Base-by-base conservation (phyloP, 92 coral and sea anemone species). In the Palythoa grandiflora region DNA sequence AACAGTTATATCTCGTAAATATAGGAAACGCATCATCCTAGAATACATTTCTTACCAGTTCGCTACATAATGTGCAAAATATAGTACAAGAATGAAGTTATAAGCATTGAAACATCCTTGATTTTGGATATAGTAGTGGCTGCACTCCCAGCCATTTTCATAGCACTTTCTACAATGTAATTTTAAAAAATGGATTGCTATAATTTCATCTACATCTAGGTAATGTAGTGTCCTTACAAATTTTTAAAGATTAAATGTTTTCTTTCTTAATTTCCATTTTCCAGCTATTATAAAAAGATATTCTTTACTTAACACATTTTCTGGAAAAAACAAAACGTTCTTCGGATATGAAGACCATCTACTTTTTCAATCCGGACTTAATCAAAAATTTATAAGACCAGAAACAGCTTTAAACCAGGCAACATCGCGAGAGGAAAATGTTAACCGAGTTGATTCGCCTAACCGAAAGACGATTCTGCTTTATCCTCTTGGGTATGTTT, bases 391-490 rank as follows among this genome's bases (percentile, higher is more conserved):
- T 1, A 40, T 73, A 15, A 73, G 78, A 10, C 78, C 57, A 73
- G 54, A 73, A 5, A 44, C 2, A 39, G 20, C 9, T 73, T 14
- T 73, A 51, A 73, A 73, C 55, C 57, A 50, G 78, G 78, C 35
- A 10, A 73, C 78, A n/a, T 73, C 51, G 53, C 35, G 78, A 53
- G 78, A 73, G 78, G 57, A 73, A 39, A 73, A 19, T 73, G n/a
- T 73, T 16, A 73, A 51, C 78, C 78, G 78, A 40, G 54, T 38
- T 73, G 78, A 73, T 16, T 73, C 55, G 55, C 78, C 78, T 15
- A 73, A 73, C 55, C 1, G 9, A 35, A 72, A 72, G 3, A 72
- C 77, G 14, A 72, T 5, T 72, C 39, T 38, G n/a, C 19, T 5
- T 5, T 10, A 51, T 51, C 10, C 5, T 10, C 10, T 10, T 51